These are phyloP conservation scores for Heliconius charithonia DNA, from an alignment of 2,888 invertebrate genomes.

Conservation along the genomic window DNA sequence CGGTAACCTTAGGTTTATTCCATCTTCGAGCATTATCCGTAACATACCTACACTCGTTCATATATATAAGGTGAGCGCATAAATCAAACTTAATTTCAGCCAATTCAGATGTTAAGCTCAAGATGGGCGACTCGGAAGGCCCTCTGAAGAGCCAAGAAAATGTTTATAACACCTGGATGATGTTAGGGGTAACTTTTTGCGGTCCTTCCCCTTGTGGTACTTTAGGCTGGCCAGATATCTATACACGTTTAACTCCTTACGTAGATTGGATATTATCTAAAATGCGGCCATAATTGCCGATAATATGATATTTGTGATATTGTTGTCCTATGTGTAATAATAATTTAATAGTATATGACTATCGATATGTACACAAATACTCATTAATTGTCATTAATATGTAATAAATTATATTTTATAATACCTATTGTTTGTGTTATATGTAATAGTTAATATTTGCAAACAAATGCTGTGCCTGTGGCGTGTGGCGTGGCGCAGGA, in stretches of 20 bases:
- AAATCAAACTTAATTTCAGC: conserved; percentile 40
- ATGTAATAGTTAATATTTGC: too few relatives aligned
- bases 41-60: too few relatives aligned
- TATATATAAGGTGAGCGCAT: not conserved
- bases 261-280: conserved; percentile 86
- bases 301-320: not conserved
- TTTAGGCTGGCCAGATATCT: conserved; percentile 87
- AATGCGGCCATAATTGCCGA: conserved; percentile 69
- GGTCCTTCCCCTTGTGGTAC: conserved; percentile 78
- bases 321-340: not conserved
- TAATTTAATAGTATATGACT: not conserved
- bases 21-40: too few relatives aligned
- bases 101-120: conserved; percentile 82
- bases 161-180: conserved; percentile 77
- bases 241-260: conserved; percentile 86
- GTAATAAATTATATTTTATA: not conserved
- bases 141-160: conserved; percentile 79
- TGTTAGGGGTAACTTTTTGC: conserved; percentile 83
- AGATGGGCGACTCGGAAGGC: conserved; percentile 87
- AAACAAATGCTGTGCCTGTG: too few relatives aligned
- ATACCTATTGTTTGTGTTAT: too few relatives aligned
- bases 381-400: conserved; percentile 5
- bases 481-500: too few relatives aligned
- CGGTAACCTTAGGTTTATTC: too few relatives aligned
- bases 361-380: not conserved